Conservation (phyloP, 1,140 invertebrate genomes). For the Drosophila takahashii region DNA sequence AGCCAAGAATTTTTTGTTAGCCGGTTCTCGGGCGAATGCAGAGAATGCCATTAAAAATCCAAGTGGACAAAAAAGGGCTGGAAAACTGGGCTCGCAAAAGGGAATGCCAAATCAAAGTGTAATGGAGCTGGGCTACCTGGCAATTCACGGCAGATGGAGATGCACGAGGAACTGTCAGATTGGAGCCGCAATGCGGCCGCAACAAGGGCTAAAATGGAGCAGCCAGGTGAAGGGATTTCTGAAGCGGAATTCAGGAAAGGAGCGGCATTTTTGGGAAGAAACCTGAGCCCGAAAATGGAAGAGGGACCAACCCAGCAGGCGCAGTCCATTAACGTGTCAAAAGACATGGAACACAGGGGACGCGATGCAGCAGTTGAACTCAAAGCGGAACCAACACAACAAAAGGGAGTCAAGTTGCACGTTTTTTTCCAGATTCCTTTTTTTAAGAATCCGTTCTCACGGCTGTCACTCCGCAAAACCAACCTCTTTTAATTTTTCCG, state of each 20-base stretch:
- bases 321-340: slow-evolving; percentile 78
- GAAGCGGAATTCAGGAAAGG: not conserved
- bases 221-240: not conserved
- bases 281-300: not conserved
- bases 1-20: slow-evolving; percentile 3
- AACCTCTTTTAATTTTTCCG: not conserved
- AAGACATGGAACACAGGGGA: slow-evolving; percentile 54
- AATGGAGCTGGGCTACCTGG: slow-evolving; percentile 42
- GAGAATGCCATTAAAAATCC: slow-evolving; percentile 65
- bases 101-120: slow-evolving; percentile 78
- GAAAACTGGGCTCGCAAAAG: slow-evolving; percentile 46
- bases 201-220: slow-evolving; percentile 27
- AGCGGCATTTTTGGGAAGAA: slow-evolving; percentile 7
- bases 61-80: slow-evolving; percentile 34
- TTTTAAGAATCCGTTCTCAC: not conserved
- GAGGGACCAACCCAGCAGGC: slow-evolving; percentile 17
- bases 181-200: slow-evolving; percentile 66
- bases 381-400: slow-evolving; percentile 20
- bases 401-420: slow-evolving; percentile 52
- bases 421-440: not conserved
- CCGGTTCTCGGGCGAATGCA: slow-evolving; percentile 30
- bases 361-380: slow-evolving; percentile 25
- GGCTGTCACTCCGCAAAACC: not conserved
- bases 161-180: slow-evolving; percentile 24
- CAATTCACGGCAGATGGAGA: slow-evolving; percentile 7